Evolutionary conservation across 2,797 vertebrate species (phyloP), one percentile per base, ranked within the genome.

Genomic region (Tiaroga cobitis): DNA sequence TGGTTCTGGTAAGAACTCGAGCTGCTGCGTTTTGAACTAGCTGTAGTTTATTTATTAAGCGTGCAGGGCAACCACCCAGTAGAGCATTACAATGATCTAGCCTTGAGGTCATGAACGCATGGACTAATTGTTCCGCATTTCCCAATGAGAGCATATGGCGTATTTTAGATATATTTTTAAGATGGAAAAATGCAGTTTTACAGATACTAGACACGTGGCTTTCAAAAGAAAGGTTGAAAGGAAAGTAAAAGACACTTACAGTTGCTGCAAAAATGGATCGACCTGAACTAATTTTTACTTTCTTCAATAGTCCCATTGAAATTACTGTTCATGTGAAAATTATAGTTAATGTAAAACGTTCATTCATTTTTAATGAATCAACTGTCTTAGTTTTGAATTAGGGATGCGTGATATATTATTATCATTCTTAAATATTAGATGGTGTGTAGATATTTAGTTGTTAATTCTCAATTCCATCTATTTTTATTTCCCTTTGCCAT

Each of bases 251-350:
- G 51, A 39, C 74, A 8, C 10, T 46, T n/a, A n/a, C n/a, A n/a
- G n/a, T n/a, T n/a, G n/a, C n/a, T 49, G n/a, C 8, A 49, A 73
- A 77, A 77, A 59, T 79, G n/a, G 39, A 46, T 65, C 5, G 39
- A 79, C 37, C 59, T 29, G 0, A 46, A 39, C 8, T 4, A 3
- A 10, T 18, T 65, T 39, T 46, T 61, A 9, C 16, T 19, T 29
- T 41, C 24, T 79, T 79, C 24, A 79, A 4, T 41, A 43, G 39
- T 26, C 15, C 16, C 16, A n/a, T n/a, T n/a, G n/a, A n/a, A 63
- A 29, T 21, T 13, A 34, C 19, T 54, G 29, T 75, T 75, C 9
- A 75, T 54, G 5, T 34, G 18, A 51, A 54, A 34, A 8, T 51
- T 74, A 34, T 74, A 74, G 26, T 13, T 74, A 0, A 73, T 73